Conservation (phyloP, 1,140 invertebrate genomes). For the Zaprionus vittiger region DNA sequence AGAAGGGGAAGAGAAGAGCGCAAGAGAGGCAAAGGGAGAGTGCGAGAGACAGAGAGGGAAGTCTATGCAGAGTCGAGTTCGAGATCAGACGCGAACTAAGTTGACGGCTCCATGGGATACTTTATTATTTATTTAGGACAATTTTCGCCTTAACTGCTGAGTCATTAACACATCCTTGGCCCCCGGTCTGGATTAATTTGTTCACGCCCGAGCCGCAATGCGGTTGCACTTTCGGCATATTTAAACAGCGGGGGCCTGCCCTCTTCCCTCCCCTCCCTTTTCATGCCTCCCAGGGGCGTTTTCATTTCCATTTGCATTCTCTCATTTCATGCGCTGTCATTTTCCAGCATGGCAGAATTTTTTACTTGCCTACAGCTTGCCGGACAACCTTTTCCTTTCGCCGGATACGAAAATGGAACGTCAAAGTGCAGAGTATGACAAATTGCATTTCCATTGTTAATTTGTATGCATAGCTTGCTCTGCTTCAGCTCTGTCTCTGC, state of each 20-base stretch:
- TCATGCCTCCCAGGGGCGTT: not conserved
- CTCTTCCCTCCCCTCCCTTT: not conserved
- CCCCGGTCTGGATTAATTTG: slow-evolving; percentile 39
- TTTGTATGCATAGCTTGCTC: slow-evolving; percentile 48
- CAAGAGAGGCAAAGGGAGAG: not conserved
- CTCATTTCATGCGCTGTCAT: slow-evolving; percentile 60
- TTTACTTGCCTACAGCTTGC: slow-evolving; percentile 30
- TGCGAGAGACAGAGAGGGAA: not conserved
- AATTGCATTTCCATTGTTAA: slow-evolving; percentile 55
- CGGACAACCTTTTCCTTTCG: slow-evolving; percentile 33
- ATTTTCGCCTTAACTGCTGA: not conserved
- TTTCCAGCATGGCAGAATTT: slow-evolving; percentile 37
- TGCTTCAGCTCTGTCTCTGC: too few species aligned
- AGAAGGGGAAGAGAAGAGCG: not conserved
- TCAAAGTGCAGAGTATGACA: slow-evolving; percentile 51
- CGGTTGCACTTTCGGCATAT: slow-evolving; percentile 30
- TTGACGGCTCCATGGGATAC: not conserved
- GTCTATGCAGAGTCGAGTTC: not conserved
- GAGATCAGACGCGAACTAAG: not conserved
- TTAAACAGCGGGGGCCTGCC: slow-evolving; percentile 19
- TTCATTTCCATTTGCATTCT: not conserved
- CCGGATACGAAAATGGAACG: slow-evolving; percentile 61
- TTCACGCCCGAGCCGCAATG: slow-evolving; percentile 13
- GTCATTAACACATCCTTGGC: not conserved
- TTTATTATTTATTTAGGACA: slow-evolving; percentile 1